Evolutionary conservation across 2,888 invertebrate genomes (phyloP).

Genomic region (Pyrrhosoma nymphula): DNA sequence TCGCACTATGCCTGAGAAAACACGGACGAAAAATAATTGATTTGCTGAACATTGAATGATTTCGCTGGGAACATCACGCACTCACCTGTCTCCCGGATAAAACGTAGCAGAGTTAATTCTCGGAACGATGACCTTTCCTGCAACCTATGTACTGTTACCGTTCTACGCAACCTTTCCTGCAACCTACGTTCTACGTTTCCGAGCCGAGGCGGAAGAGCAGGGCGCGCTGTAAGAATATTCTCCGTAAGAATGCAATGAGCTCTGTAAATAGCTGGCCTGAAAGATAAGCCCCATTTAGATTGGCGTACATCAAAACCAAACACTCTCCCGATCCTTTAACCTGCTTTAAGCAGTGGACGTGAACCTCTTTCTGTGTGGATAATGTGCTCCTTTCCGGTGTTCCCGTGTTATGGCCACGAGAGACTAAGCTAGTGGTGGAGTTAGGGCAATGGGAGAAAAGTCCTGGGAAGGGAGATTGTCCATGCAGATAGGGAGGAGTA

Average conservation of each 20-base stretch:
- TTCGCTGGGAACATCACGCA: neutral
- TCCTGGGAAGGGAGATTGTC: slow-evolving; percentile 46
- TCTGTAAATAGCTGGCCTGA: slow-evolving; percentile 46
- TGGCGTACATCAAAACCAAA: slow-evolving; percentile 10
- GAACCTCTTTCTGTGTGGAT: slow-evolving; percentile 4
- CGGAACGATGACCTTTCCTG: too few species aligned
- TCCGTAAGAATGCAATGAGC: neutral
- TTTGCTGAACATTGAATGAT: too few species aligned
- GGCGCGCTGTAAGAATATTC: neutral
- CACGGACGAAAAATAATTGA: neutral
- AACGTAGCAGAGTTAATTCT: too few species aligned
- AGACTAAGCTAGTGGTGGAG: neutral
- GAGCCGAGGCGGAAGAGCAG: neutral
- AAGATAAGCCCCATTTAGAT: neutral
- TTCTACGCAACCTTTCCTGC: too few species aligned
- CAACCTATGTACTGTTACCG: too few species aligned
- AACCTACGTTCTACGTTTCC: neutral
- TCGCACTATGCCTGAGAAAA: too few species aligned
- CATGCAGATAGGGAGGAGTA: neutral
- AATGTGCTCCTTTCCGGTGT: neutral
- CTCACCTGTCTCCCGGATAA: too few species aligned
- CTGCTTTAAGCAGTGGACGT: slow-evolving; percentile 15
- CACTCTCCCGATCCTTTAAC: neutral
- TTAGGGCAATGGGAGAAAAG: neutral
- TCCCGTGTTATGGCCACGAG: neutral